These are phyloP conservation scores for Callyntrura sp. DNA, from an alignment of 2,888 invertebrate genomes.

Conservation along the genomic window DNA sequence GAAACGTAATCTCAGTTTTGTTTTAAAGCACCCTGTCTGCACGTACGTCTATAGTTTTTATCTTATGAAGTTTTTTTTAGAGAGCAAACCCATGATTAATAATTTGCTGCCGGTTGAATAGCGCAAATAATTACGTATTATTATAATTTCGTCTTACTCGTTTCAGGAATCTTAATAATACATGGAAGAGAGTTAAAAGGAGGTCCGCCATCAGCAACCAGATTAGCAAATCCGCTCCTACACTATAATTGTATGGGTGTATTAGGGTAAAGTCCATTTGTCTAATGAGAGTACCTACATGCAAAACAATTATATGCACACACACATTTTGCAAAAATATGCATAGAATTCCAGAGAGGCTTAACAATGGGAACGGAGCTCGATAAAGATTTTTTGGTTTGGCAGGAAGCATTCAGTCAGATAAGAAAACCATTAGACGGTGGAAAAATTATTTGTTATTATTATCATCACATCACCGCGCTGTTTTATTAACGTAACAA, in stretches of 20 bases:
- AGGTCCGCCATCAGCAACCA: no score
- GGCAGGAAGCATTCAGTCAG: background rate
- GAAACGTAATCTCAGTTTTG: no score
- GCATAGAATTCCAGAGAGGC: background rate
- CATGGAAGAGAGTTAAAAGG: no score
- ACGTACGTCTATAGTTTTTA: background rate
- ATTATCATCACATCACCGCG: no score
- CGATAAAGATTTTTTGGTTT: background rate
- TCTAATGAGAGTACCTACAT: background rate
- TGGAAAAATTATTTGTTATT: no score
- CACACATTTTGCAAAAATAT: background rate
- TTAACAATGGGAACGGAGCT: background rate
- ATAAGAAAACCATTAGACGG: constrained; percentile 1
- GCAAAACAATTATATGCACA: background rate
- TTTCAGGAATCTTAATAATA: background rate
- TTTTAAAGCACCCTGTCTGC: no score
- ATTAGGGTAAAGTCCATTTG: background rate
- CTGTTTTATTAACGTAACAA: background rate
- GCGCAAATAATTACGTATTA: background rate
- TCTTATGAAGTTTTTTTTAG: background rate
- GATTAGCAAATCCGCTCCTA: no score
- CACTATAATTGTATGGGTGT: no score
- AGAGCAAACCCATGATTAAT: background rate
- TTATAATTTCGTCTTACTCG: background rate
- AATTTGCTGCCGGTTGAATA: background rate